These are phyloP conservation scores for Caenorhabditis sulstoni DNA, from an alignment of 2,888 invertebrate species.

Conservation along the genomic window DNA sequence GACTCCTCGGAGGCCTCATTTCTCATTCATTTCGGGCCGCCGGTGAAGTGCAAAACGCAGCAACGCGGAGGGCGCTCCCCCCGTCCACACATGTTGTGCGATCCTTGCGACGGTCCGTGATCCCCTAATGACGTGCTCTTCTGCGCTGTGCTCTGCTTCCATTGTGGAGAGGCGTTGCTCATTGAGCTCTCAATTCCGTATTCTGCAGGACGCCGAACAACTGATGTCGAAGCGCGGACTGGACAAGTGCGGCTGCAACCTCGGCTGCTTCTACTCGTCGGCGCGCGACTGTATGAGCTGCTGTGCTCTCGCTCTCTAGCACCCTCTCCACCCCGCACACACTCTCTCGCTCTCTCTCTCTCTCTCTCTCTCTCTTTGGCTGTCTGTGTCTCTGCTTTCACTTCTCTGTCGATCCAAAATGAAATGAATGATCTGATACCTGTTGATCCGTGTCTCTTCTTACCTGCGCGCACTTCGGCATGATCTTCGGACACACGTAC, in stretches of 20 bases:
- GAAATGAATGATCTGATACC: conserved; percentile 38
- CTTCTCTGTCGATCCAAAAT: conserved; percentile 3
- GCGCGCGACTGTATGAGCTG: conserved; percentile 77
- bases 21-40: not conserved
- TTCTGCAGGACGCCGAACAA: conserved; percentile 44
- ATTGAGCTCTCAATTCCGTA: not conserved
- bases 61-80: too few relatives aligned
- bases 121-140: not conserved
- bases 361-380: conserved; percentile 19
- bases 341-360: conserved; percentile 12
- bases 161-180: not conserved
- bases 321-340: too few relatives aligned
- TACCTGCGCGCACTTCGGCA: conserved; percentile 88
- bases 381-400: conserved; percentile 11
- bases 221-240: conserved; percentile 64
- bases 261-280: conserved; percentile 78
- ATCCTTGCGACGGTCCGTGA: too few relatives aligned
- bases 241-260: conserved; percentile 79
- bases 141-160: not conserved
- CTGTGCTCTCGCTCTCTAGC: conserved; percentile 75
- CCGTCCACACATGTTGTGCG: too few relatives aligned
- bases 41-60: not conserved
- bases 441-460: conserved; percentile 17
- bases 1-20: conserved; percentile 14
- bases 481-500: conserved; percentile 88